Percentiles rank a stretch among this genome's conserved stretches.
Evolutionary conservation across 2,113 vertebrate genomes (phyloP).

Genomic region (Chaetura pelagica): DNA sequence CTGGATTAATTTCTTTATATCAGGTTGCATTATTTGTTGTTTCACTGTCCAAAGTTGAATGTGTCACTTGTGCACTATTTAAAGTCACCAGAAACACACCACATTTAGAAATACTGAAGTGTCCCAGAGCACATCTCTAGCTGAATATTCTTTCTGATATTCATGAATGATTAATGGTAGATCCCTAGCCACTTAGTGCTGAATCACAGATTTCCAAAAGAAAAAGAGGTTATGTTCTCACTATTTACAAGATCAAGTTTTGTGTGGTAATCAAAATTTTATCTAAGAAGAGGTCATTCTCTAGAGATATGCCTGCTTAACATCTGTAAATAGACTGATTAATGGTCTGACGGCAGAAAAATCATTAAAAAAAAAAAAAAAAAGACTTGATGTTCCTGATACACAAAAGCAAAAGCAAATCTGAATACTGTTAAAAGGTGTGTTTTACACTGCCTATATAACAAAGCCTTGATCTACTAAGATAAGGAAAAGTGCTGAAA

Average conservation of each 20-base stretch:
- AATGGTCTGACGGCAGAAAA: neutral
- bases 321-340: neutral
- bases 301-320: neutral
- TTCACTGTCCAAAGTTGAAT: neutral
- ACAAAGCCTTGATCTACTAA: neutral
- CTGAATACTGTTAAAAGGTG: neutral
- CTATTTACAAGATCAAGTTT: conserved; percentile 8
- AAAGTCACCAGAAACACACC: conserved; percentile 24
- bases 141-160: conserved; percentile 54
- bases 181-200: neutral
- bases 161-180: conserved; percentile 44
- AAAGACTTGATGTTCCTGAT: neutral
- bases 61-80: conserved; percentile 4
- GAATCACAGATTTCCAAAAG: neutral
- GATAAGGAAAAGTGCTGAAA: neutral
- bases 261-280: neutral
- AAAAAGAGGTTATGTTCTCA: neutral
- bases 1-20: neutral
- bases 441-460: neutral
- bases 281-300: neutral
- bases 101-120: conserved; percentile 22
- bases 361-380: neutral
- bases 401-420: neutral
- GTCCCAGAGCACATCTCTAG: neutral
- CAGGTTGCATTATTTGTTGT: neutral